These are phyloP conservation scores for Cheirogaleus major DNA, from an alignment of 2,797 vertebrate species.

Conservation along the genomic window DNA sequence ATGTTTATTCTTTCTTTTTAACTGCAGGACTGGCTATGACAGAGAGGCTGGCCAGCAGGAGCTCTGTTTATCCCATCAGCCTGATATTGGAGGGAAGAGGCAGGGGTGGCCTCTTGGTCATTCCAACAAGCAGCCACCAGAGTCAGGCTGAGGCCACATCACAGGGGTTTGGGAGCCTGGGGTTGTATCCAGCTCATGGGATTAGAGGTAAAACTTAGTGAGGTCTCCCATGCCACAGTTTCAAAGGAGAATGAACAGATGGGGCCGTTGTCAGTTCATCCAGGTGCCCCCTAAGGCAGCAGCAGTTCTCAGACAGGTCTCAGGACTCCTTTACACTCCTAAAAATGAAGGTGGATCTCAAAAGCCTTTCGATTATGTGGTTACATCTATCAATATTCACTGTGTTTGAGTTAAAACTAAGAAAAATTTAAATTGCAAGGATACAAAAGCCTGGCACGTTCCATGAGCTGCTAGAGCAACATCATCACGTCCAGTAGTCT, in stretches of 20 bases:
- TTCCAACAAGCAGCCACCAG: background rate
- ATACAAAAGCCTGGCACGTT: fast-evolving
- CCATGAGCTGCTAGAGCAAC: fast-evolving
- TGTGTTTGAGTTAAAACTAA: background rate
- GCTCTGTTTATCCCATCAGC: background rate
- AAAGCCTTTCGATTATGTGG: background rate
- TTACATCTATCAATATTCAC: fast-evolving
- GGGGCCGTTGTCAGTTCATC: fast-evolving
- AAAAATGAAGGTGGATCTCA: background rate
- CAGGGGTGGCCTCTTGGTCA: background rate
- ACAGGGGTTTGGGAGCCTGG: no score
- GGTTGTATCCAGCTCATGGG: background rate
- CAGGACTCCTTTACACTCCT: background rate
- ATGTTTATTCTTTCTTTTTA: background rate
- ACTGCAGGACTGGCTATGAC: background rate
- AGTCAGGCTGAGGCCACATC: background rate
- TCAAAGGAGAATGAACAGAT: fast-evolving
- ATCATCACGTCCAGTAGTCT: fast-evolving
- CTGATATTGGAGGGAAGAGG: no score
- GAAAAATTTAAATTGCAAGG: background rate
- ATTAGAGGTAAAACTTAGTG: background rate
- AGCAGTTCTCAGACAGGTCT: background rate
- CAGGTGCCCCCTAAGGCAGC: no score
- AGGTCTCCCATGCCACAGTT: background rate
- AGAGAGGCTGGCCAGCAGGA: background rate